A percentile compares a stretch with the other conserved stretches of the same genome.
Evolutionary conservation across 2,113 vertebrate genomes (phyloP).

Genomic region (Dolichotis patagonum): DNA sequence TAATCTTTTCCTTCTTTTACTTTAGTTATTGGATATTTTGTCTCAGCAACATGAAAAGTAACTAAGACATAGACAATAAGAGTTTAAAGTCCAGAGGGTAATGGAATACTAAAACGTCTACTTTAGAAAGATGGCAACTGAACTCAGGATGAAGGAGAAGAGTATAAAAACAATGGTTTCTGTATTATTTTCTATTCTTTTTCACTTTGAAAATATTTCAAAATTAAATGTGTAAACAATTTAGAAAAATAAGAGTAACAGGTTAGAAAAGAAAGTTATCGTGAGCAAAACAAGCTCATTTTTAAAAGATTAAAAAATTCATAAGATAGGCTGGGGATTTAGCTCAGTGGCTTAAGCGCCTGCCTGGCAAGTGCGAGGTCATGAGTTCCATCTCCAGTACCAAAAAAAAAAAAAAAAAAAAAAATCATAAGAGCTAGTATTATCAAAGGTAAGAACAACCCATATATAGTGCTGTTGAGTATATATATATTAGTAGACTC

Average conservation of each 20-base stretch:
- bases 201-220: background rate
- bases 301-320: background rate
- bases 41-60: background rate
- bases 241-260: background rate
- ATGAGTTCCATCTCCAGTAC: too few species aligned
- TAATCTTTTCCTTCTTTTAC: background rate
- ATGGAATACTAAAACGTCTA: background rate
- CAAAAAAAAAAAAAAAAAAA: too few species aligned
- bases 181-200: background rate
- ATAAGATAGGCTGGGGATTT: too few species aligned
- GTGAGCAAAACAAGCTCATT: conserved; percentile 24
- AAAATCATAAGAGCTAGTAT: background rate
- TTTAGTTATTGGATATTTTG: background rate
- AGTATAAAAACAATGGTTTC: background rate
- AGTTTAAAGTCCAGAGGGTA: background rate
- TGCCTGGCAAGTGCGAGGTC: too few species aligned
- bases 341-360: too few species aligned
- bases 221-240: conserved; percentile 21
- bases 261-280: background rate
- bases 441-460: background rate
- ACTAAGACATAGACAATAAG: background rate
- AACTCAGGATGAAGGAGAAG: background rate
- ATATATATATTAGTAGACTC: background rate
- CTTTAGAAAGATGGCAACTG: background rate
- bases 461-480: background rate